Percentiles rank a stretch among this genome's conserved stretches.
phyloP scores from a whole-genome alignment of 2,888 invertebrate species.

The Anoplius nigerrimus region DNA sequence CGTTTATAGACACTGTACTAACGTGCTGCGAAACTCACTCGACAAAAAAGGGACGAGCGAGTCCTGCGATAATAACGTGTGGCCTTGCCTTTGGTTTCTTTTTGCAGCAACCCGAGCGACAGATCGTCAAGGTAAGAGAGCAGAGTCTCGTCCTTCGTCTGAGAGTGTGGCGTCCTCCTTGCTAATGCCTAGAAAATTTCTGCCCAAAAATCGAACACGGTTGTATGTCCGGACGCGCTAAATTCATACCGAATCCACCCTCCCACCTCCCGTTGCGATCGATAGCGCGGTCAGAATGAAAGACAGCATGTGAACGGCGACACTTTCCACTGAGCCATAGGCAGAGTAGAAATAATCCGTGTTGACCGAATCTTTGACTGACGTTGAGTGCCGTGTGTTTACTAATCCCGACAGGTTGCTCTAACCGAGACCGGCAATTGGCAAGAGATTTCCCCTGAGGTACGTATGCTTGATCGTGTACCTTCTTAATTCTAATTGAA shows the following conservation, averaged over 20 bases:
- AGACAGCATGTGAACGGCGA: no score
- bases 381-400: constrained; percentile 61
- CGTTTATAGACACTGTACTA: no score
- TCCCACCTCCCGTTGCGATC: background rate
- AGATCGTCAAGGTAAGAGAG: constrained; percentile 72
- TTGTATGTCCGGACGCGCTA: no score
- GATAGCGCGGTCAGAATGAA: background rate
- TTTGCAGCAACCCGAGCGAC: constrained; percentile 73
- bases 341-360: constrained; percentile 5
- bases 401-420: constrained; percentile 74
- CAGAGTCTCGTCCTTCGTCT: no score
- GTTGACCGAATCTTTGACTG: constrained; percentile 33
- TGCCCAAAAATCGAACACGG: no score
- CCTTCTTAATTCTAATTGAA: background rate
- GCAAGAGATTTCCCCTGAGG: constrained; percentile 74
- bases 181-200: background rate
- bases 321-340: no score
- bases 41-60: background rate
- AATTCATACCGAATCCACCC: background rate
- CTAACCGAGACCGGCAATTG: constrained; percentile 74
- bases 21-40: background rate
- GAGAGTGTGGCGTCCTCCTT: constrained; percentile 8
- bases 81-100: constrained; percentile 56
- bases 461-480: constrained; percentile 15
- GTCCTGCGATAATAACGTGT: constrained; percentile 10